A percentile compares a stretch with the other conserved stretches of the same genome.
phyloP scores from a whole-genome alignment of 2,888 invertebrate species.

The Neocrepidodera transversa region DNA sequence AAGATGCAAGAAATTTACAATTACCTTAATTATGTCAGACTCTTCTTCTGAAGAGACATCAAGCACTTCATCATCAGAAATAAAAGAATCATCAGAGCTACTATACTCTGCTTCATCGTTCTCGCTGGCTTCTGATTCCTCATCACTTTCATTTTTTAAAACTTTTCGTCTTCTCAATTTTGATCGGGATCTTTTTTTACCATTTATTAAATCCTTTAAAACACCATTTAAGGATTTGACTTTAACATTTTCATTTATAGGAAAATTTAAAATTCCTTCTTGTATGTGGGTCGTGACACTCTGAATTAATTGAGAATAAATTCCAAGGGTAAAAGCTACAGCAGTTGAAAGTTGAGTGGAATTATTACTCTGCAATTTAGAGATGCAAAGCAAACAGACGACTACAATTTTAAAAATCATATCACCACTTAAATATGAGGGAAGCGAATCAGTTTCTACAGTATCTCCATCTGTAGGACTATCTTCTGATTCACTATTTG shows the following conservation, averaged over 20 bases:
- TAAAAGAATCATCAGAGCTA: slow-evolving; percentile 51
- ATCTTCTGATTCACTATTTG: slow-evolving; percentile 62
- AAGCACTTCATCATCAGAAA: slow-evolving; percentile 52
- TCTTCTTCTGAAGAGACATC: slow-evolving; percentile 52
- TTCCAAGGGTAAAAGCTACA: slow-evolving; percentile 83
- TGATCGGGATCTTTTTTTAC: slow-evolving; percentile 47
- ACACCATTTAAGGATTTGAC: slow-evolving; percentile 40
- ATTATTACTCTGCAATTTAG: slow-evolving; percentile 75
- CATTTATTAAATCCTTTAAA: slow-evolving; percentile 44
- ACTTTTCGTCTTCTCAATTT: slow-evolving; percentile 51
- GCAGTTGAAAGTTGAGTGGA: slow-evolving; percentile 83
- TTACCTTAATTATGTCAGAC: slow-evolving; percentile 44
- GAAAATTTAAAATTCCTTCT: slow-evolving; percentile 59
- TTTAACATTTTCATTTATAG: slow-evolving; percentile 53
- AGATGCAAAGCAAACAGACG: slow-evolving; percentile 81
- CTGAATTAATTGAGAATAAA: slow-evolving; percentile 76
- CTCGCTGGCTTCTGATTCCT: slow-evolving; percentile 51
- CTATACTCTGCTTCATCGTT: slow-evolving; percentile 43
- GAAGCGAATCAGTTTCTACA: slow-evolving; percentile 61
- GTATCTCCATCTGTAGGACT: slow-evolving; percentile 64
- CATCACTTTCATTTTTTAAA: slow-evolving; percentile 45
- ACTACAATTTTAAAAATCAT: slow-evolving; percentile 83
- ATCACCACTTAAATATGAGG: slow-evolving; percentile 69
- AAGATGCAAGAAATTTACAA: too few relatives aligned
- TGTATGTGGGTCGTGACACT: slow-evolving; percentile 56